A percentile compares a stretch with the other conserved stretches of the same genome.
Evolutionary conservation across 1,140 invertebrate genomes (phyloP).

Genomic region (Drosophila nigrodunni): DNA sequence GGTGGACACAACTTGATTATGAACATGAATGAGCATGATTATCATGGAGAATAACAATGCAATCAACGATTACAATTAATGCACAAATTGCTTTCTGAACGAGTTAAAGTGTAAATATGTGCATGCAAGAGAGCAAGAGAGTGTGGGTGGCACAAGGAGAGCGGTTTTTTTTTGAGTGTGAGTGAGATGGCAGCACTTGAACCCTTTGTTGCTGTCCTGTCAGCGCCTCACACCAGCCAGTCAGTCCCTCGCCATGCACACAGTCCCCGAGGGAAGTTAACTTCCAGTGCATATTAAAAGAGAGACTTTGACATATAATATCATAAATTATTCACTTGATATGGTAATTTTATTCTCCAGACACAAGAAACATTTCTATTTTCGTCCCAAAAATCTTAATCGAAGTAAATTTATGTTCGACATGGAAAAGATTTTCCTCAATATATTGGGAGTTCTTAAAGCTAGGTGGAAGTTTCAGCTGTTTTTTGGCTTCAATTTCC

Average conservation of each 20-base stretch:
- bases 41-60: conserved; percentile 63
- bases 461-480: background rate
- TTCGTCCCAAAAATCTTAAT: background rate
- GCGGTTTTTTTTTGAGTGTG: background rate
- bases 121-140: background rate
- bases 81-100: conserved; percentile 69
- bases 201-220: conserved; percentile 25
- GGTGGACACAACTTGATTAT: conserved; percentile 12
- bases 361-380: conserved; percentile 3
- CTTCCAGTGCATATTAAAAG: conserved; percentile 9
- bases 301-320: conserved; percentile 2
- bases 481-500: no score
- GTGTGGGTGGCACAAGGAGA: background rate
- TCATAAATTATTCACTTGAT: conserved; percentile 15
- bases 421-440: background rate
- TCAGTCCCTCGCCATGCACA: background rate
- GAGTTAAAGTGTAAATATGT: conserved; percentile 53
- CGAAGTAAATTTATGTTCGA: conserved; percentile 3
- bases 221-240: conserved; percentile 1
- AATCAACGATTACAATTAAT: conserved; percentile 74
- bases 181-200: conserved; percentile 22
- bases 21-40: background rate
- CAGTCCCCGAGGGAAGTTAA: background rate
- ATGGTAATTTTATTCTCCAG: conserved; percentile 1
- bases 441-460: no score